Evolutionary conservation across 2,797 vertebrate species (phyloP), one percentile per base, ranked within the genome.

Genomic region (Chelon labrosus): DNA sequence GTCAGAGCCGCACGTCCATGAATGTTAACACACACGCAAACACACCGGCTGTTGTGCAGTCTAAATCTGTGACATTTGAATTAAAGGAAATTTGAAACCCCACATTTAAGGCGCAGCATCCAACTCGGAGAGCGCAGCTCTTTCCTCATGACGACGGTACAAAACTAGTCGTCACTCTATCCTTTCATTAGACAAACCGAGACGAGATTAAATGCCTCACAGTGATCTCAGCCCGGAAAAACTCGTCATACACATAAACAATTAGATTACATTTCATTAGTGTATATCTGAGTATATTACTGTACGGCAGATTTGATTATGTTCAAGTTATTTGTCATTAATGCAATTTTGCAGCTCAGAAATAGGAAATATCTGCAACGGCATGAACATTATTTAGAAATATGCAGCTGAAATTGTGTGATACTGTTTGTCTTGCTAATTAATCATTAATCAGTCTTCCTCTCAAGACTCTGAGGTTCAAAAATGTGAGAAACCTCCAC

Each of bases 151-250:
- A 31, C 19, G 35, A 3, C 1, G n/a, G 35, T 12, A 22, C 38
- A 9, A 17, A 9, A 17, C 14, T 13, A 6, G 5, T 49, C 1
- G 0, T 64, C 41, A 50, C 6, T 49, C 10, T 1, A 12, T 73
- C 56, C 38, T 14, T 7, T 57, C 44, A 70, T 53, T 5, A 62
- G 35, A 70, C 17, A 2, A 38, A 55, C 49, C 17, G 63, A 75
- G 65, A 77, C 14, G 20, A 58, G 53, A 77, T 80, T 5, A 73
- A 64, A 76, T 70, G 60, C 25, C 56, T 78, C 61, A 64, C 25
- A 44, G 57, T 58, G 31, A 66, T 73, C 63, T 27, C 38, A 73
- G 64, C 10, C 14, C n/a, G 44, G 60, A 50, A 77, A 41, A 46
- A 20, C 7, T 51, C 27, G 44, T 17, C 1, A 57, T 55, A 22